Evolutionary conservation across 1,140 invertebrate genomes (phyloP), one percentile per base, ranked within the genome.

Genomic region (Cotesia glomerata): DNA sequence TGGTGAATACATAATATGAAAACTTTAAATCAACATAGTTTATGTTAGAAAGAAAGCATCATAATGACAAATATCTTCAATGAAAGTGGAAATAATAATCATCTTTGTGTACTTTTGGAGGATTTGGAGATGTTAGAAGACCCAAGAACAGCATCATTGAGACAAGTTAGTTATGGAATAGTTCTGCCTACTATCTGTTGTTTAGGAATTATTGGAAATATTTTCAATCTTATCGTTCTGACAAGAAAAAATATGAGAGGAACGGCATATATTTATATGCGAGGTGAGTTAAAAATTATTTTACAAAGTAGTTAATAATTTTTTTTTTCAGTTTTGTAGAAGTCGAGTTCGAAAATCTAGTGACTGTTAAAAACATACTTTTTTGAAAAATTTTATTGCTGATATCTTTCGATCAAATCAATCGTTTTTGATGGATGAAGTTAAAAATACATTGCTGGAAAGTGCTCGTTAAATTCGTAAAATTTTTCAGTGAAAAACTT

Each of bases 201-300:
- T 34, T 82, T 93, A 14, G 93, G 93, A 52, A 92, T 94, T 77
- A 85, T 93, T 16, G 93, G 93, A 13, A 94, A 94, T 77, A 87
- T 93, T 36, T 88, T 93, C 73, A 94, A 93, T 82, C 83, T 94
- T 69, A 85, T 93, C 68, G 93, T 94, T 0, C 88, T 94, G 9
- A 93, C 92, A 11, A 88, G 92, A 54, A 89, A 91, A 45, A 93
- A 93, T 74, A 92, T 93, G 90, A 89, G 91, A 66, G 92, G 92
- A n/a, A 91, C 90, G 0, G 92, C 93, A 45, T 94, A 93, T 80
- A 91, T 93, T 77, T 94, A 94, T 79, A 93, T 93, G 92, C 86
- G 91, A 86, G 92, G 92, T 93, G 79, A 90, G 80, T 74, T 7
- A 45, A 11, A 45, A 11, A 45, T 39, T 18, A 26, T 52, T 4